Base-by-base conservation (phyloP, 2,888 invertebrate species). In the Eumacrocentrus americanus region DNA sequence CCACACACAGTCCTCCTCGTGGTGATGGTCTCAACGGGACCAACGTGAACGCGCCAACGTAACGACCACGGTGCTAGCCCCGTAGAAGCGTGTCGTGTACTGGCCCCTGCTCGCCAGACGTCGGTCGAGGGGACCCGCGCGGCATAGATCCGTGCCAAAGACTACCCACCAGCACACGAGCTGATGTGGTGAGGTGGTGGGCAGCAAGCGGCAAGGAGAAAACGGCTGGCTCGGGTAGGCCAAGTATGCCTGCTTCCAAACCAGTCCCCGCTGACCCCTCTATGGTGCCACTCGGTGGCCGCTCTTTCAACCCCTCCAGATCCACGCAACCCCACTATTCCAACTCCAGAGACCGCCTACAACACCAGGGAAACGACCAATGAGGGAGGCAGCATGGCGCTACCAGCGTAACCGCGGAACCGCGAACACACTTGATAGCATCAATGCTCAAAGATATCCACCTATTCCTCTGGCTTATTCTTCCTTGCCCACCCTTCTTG, bases 301-400 rank as follows among this genome's bases (percentile, higher is more conserved):
- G 23, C 44, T 51, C 22, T 50, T 56, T 18, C 50, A 25, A 44
- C 47, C 29, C 58, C 60, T 46, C 52, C 34, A 16, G 57, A 38
- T 63, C 60, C 47, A 53, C 44, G 44, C 46, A 34, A 29, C 54
- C 42, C 46, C 35, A 23, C 37, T 3, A 37, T 11, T 42, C 16
- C 42, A n/a, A 34, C 25, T 47, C 25, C 35, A 9, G 65, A 63
- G 72, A 71, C 29, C 77, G 72, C 78, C 78, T 66, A 69, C 48
- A 34, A 48, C 50, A 44, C 61, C 66, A 53, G 38, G 22, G 25
- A 12, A 25, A 40, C 64, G 66, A 63, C 78, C 78, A 78, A 78
- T 78, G 70, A 60, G 46, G 37, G 51, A 64, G 68, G 67, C 77
- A 77, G 74, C 72, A 78, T 78, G 78, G 78, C 78, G 78, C 73